phyloP scores from a whole-genome alignment of 2,888 invertebrate species.

The Phlogophora meticulosa region DNA sequence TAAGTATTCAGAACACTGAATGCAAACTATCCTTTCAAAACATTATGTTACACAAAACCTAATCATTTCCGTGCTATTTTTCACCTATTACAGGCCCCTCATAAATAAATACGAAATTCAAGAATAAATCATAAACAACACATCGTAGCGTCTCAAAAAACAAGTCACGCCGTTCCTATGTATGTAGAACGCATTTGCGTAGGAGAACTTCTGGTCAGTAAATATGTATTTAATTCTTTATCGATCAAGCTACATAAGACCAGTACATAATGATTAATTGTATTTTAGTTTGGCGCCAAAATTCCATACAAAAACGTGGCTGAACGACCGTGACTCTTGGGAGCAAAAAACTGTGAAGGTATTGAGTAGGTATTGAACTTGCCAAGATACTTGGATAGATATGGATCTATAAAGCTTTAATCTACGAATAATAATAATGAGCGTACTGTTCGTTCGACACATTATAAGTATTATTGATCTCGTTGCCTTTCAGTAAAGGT shows the following conservation, averaged over 20 bases:
- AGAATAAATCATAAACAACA: conserved; percentile 70
- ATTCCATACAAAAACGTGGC: conserved; percentile 86
- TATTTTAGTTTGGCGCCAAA: conserved; percentile 87
- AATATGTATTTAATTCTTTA: conserved; percentile 53
- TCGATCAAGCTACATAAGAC: conserved; percentile 42
- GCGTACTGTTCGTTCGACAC: conserved; percentile 36
- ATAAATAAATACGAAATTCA: conserved; percentile 78
- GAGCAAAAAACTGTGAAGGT: conserved; percentile 74
- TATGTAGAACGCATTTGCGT: conserved; percentile 59
- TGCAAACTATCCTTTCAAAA: conserved; percentile 16
- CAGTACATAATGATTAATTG: conserved; percentile 74
- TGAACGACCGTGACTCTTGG: conserved; percentile 87
- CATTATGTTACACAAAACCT: conserved; percentile 37
- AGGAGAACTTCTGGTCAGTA: conserved; percentile 48
- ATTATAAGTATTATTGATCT: conserved; percentile 57
- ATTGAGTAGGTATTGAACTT: conserved; percentile 67
- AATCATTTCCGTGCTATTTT: conserved; percentile 71
- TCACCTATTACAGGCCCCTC: conserved; percentile 79
- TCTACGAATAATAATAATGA: conserved; percentile 56
- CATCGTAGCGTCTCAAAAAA: conserved; percentile 65
- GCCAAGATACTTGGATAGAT: conserved; percentile 51
- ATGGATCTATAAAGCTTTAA: conserved; percentile 46
- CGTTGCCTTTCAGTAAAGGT: conserved; percentile 71
- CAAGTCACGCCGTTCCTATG: conserved; percentile 68
- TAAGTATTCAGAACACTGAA: conserved; percentile 3